Base-by-base conservation (phyloP, 2,113 vertebrate genomes). In the Xerus inauris region DNA sequence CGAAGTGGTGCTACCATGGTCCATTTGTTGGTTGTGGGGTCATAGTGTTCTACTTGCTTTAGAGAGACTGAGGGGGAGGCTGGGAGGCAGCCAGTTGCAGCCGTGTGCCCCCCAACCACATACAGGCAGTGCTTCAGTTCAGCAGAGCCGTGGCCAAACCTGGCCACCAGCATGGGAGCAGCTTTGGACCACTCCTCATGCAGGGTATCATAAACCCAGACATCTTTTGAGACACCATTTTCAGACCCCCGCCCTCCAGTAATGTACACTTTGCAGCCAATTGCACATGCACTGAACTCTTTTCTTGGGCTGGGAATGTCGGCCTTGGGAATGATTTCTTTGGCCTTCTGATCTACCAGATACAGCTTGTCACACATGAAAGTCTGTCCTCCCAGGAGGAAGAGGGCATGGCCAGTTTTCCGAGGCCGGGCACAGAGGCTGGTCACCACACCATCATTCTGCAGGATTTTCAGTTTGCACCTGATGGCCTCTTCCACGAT, bases 291-390 rank as follows among this genome's bases (percentile, higher is more conserved):
- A 0, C 99, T 99, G 96, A 99, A 99, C 94, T 99, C 99, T 83
- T 99, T 99, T 71, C 99, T 98, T 0, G 99, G 99, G 86, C 99
- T 99, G 82, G 99, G 99, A 71, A 99, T 99, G 94, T 99, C 99
- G 0, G 99, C 99, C 96, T 99, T 99, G 42, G 99, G 99, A 95
- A 99, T 99, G 30, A 99, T 99, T 96, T 99, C 99, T 93, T 99
- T 99, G 76, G 99, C 99, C 96, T 99, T 99, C 94, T 99, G 99
- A 97, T 99, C 99, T 30, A 99, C 99, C 59, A 99, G 96, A 38
- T 99, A 99, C 64, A 99, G 97, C 82, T 99, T 99, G 97, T 99
- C 99, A 96, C 99, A 99, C 99, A 99, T 99, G 95, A 99, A 99
- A 16, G 99, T 99, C 90, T 99, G 99, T 54, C 99, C 99, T 40